Evolutionary conservation across 2,113 vertebrate species (phyloP).

Genomic region (western clawed frog (Xenopus tropicalis)): DNA sequence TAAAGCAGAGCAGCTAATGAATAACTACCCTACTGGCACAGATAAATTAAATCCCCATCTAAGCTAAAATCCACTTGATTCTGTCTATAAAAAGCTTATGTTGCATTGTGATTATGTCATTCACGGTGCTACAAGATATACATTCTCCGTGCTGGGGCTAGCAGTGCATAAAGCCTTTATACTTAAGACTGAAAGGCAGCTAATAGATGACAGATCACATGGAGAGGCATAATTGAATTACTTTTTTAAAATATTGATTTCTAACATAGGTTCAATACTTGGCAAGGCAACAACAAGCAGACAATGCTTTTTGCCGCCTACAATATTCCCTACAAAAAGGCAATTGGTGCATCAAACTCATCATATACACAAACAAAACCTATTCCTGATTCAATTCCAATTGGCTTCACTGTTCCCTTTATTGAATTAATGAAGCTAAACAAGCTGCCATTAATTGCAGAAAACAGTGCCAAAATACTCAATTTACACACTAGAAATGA

Average conservation of each 20-base stretch:
- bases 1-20: too few species aligned
- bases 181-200: constrained; percentile 18
- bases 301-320: constrained; percentile 33
- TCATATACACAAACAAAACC: constrained; percentile 43
- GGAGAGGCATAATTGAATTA: constrained; percentile 22
- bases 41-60: background rate
- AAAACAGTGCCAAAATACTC: constrained; percentile 22
- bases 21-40: too few species aligned
- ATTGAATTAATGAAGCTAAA: constrained; percentile 35
- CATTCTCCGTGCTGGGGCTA: background rate
- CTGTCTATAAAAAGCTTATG: constrained; percentile 22
- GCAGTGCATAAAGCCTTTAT: background rate
- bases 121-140: background rate
- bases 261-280: constrained; percentile 29
- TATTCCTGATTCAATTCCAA: constrained; percentile 47
- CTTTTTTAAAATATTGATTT: constrained; percentile 46
- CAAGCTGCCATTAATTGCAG: constrained; percentile 16
- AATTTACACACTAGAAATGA: constrained; percentile 1
- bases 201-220: constrained; percentile 14
- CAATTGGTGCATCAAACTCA: constrained; percentile 41
- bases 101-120: constrained; percentile 17
- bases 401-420: constrained; percentile 41
- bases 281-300: constrained; percentile 28
- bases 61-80: constrained; percentile 1
- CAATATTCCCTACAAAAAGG: constrained; percentile 39